A percentile compares a stretch with the other conserved stretches of the same genome.
Evolutionary conservation across 2,797 vertebrate species (phyloP).

Genomic region (Gallinago solitaria): DNA sequence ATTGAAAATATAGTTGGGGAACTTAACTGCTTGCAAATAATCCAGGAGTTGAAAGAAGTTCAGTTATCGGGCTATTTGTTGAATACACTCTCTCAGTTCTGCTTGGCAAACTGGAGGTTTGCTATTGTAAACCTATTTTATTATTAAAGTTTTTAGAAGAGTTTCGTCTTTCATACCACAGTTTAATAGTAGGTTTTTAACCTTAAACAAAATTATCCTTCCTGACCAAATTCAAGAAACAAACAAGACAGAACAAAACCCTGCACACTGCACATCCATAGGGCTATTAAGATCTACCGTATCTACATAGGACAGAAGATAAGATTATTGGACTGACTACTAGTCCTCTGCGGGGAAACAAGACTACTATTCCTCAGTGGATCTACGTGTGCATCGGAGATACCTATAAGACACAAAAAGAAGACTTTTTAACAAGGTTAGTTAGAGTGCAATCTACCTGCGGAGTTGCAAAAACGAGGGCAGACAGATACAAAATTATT

Average conservation of each 20-base stretch:
- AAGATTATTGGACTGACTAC: slow-evolving; percentile 81
- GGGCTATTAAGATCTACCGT: slow-evolving; percentile 81
- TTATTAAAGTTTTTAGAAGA: slow-evolving; percentile 17
- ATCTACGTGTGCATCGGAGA: slow-evolving; percentile 76
- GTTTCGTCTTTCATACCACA: slow-evolving; percentile 18
- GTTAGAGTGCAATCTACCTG: slow-evolving; percentile 75
- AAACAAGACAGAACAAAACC: slow-evolving; percentile 52
- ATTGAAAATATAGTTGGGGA: neutral
- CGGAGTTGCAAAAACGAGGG: slow-evolving; percentile 47
- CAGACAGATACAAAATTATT: slow-evolving; percentile 40
- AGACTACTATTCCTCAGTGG: slow-evolving; percentile 78
- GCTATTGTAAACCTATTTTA: neutral
- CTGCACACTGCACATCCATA: slow-evolving; percentile 74
- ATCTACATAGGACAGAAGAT: slow-evolving; percentile 82
- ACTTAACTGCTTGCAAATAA: neutral
- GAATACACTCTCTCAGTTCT: neutral
- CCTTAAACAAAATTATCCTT: slow-evolving; percentile 32
- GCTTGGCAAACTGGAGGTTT: slow-evolving; percentile 12
- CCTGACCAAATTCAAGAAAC: slow-evolving; percentile 60
- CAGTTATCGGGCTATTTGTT: neutral
- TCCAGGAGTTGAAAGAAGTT: neutral
- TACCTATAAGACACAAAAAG: slow-evolving; percentile 79
- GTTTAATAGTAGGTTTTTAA: slow-evolving; percentile 25
- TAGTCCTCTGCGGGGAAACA: slow-evolving; percentile 79
- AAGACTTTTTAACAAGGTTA: slow-evolving; percentile 80